Conservation (phyloP, 2,888 invertebrate genomes). For the Himalopsyche japonica region DNA sequence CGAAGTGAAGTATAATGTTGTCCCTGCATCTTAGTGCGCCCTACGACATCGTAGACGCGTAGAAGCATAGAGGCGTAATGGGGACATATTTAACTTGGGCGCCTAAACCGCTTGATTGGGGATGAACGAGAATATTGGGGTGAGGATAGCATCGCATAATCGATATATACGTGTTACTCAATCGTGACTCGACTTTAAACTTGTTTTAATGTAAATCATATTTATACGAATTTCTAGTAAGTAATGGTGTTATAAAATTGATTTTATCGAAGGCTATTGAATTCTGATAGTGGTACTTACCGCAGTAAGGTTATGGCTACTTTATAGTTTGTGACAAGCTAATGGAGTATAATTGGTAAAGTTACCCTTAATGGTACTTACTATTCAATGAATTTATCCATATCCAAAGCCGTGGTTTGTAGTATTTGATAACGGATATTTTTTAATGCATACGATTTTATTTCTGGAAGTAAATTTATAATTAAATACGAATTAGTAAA, state of each 20-base stretch:
- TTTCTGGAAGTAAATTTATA: too few species aligned
- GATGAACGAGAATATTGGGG: neutral
- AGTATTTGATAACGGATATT: too few species aligned
- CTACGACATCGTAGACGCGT: neutral
- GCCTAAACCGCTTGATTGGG: slow-evolving; percentile 6
- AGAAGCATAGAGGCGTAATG: slow-evolving; percentile 1
- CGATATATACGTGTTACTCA: neutral
- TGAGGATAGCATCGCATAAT: neutral
- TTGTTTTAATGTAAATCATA: neutral
- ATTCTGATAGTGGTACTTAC: neutral
- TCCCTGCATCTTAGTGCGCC: neutral
- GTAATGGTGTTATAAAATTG: neutral
- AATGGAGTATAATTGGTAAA: too few species aligned
- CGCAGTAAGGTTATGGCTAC: too few species aligned
- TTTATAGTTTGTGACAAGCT: too few species aligned
- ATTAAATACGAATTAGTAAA: too few species aligned
- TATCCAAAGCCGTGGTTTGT: too few species aligned
- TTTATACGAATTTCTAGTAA: neutral
- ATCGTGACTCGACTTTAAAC: neutral
- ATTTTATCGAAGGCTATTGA: neutral
- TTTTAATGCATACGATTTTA: too few species aligned
- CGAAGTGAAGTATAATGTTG: neutral
- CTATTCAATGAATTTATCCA: too few species aligned
- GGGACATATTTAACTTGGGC: slow-evolving; percentile 13
- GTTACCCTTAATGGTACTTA: too few species aligned